Conservation (phyloP, 2,113 vertebrate species). For the Nothocercus julius region DNA sequence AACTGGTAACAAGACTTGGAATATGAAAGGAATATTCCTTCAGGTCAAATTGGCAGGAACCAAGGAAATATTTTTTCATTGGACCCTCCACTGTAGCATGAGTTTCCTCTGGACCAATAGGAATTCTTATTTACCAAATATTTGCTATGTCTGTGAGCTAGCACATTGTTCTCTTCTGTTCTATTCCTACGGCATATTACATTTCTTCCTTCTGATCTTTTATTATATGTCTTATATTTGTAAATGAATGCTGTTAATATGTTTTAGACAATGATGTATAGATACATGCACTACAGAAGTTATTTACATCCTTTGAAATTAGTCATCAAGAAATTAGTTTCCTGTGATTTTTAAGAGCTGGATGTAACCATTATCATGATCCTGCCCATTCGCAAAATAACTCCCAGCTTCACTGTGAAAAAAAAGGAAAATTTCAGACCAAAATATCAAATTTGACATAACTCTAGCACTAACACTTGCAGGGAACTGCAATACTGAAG, state of each 20-base stretch:
- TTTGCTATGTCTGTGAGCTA: neutral
- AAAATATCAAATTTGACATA: neutral
- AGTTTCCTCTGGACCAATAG: neutral
- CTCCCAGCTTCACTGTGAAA: neutral
- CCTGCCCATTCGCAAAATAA: neutral
- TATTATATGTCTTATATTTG: neutral
- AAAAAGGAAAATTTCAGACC: neutral
- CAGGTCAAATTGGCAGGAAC: neutral
- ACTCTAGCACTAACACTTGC: neutral
- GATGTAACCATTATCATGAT: neutral
- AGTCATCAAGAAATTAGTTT: neutral
- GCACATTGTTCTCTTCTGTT: neutral
- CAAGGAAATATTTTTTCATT: neutral
- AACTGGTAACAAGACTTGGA: neutral
- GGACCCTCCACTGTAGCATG: rapidly evolving
- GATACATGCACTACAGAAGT: neutral
- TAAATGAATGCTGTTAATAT: neutral
- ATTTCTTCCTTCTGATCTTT: neutral
- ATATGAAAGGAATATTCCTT: neutral
- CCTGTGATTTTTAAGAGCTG: neutral
- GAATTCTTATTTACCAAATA: rapidly evolving
- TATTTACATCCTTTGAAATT: neutral
- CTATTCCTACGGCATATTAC: neutral
- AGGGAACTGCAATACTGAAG: neutral
- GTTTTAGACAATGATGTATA: neutral